A percentile compares a stretch with the other conserved stretches of the same genome.
Evolutionary conservation across 2,797 vertebrate species (phyloP).

Genomic region (Choloepus didactylus): DNA sequence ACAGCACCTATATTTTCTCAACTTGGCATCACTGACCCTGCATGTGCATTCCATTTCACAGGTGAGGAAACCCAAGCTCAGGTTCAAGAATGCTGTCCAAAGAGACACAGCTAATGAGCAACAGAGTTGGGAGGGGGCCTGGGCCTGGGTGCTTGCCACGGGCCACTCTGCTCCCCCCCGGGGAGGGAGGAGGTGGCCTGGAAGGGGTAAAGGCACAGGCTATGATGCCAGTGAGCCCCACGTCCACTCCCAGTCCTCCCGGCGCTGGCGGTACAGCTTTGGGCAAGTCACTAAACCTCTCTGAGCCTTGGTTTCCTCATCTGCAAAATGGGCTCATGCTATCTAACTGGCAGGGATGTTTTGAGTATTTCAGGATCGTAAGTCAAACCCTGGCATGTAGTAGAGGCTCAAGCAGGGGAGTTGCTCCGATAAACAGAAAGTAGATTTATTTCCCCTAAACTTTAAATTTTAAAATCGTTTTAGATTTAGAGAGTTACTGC

Average conservation of each 20-base stretch:
- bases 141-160: no score
- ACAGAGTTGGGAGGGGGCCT: background rate
- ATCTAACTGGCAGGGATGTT: background rate
- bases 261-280: background rate
- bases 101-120: background rate
- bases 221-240: background rate
- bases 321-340: background rate
- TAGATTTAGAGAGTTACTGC: background rate
- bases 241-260: background rate
- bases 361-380: background rate
- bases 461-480: background rate
- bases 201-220: no score
- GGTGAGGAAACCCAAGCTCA: background rate
- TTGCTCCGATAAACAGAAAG: background rate
- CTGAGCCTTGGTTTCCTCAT: background rate
- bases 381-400: accelerated
- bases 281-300: background rate
- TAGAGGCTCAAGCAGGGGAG: background rate
- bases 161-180: background rate
- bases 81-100: background rate
- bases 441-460: background rate
- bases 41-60: background rate
- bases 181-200: background rate
- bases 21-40: accelerated
- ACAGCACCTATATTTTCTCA: background rate